These are phyloP conservation scores for Parotocinclus haroldoi DNA, from an alignment of 2,797 vertebrate species.

Conservation along the genomic window DNA sequence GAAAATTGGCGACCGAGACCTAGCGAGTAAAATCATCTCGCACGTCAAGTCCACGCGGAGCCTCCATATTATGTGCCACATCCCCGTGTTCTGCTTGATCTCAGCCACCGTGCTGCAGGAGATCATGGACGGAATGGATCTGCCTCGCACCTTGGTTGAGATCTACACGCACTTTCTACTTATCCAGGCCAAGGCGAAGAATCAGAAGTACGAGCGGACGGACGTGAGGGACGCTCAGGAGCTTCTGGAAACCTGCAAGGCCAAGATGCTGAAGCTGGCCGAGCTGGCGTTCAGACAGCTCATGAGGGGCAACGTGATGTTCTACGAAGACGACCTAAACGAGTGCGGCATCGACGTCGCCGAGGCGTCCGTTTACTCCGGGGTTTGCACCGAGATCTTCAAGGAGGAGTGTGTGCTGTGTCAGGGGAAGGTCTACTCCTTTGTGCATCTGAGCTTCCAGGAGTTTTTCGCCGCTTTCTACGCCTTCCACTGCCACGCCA, in stretches of 20 bases:
- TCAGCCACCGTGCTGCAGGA: slow-evolving; percentile 36
- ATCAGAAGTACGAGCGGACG: slow-evolving; percentile 14
- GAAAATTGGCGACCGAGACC: slow-evolving; percentile 8
- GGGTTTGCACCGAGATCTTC: slow-evolving; percentile 40
- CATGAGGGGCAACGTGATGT: slow-evolving; percentile 31
- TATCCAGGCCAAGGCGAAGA: slow-evolving; percentile 29
- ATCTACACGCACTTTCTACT: slow-evolving; percentile 43
- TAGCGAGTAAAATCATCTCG: slow-evolving; percentile 9
- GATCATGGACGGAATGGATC: slow-evolving; percentile 1
- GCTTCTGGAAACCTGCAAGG: slow-evolving; percentile 15
- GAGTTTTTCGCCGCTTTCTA: slow-evolving; percentile 30
- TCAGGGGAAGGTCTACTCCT: slow-evolving; percentile 36
- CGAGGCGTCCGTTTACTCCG: slow-evolving; percentile 27
- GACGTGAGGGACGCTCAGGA: neutral
- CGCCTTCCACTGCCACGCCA: slow-evolving; percentile 5
- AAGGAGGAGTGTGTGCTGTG: slow-evolving; percentile 21
- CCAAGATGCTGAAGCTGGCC: slow-evolving; percentile 26
- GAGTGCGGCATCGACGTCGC: slow-evolving; percentile 24
- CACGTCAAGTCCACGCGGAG: slow-evolving; percentile 29
- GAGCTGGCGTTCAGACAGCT: slow-evolving; percentile 34
- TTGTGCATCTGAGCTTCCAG: slow-evolving; percentile 38
- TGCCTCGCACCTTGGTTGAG: slow-evolving; percentile 32
- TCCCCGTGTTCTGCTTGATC: slow-evolving; percentile 47
- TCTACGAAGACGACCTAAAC: slow-evolving; percentile 34
- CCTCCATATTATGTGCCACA: slow-evolving; percentile 46